These are phyloP conservation scores for Anthopleura xanthogrammica DNA, from an alignment of 92 coral and sea anemone species.

Conservation along the genomic window DNA sequence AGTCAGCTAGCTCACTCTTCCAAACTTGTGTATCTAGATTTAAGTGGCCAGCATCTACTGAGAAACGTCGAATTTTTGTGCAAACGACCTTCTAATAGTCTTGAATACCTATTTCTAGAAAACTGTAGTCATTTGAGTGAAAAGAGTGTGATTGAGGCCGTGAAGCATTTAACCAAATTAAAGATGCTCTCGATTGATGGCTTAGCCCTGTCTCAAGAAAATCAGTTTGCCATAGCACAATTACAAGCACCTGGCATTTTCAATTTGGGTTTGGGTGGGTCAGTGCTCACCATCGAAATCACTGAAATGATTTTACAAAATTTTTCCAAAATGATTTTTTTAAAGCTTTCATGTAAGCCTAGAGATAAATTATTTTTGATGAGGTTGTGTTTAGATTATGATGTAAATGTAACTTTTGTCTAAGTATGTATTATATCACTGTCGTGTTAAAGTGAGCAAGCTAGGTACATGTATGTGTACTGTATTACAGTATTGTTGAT, in stretches of 20 bases:
- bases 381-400: conserved; percentile 6
- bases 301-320: conserved; percentile 4
- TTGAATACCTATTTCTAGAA: conserved; percentile 18
- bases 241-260: conserved; percentile 14
- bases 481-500: neutral
- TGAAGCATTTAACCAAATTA: conserved; percentile 18
- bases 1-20: neutral
- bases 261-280: conserved; percentile 27
- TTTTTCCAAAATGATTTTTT: conserved; percentile 9
- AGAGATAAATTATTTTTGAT: neutral
- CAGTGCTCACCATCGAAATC: conserved; percentile 8
- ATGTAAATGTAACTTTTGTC: conserved; percentile 1
- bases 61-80: conserved; percentile 13
- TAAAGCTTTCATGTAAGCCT: neutral
- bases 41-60: conserved; percentile 8
- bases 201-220: conserved; percentile 22
- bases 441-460: conserved; percentile 11
- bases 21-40: conserved; percentile 20
- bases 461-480: too few relatives aligned
- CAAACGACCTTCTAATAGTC: neutral
- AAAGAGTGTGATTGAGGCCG: neutral
- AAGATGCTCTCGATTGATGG: conserved; percentile 26
- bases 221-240: conserved; percentile 9
- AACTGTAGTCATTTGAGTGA: conserved; percentile 8
- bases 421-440: neutral